Conservation (phyloP, 2,113 vertebrate species). For the Psittacula cyanocephala region DNA sequence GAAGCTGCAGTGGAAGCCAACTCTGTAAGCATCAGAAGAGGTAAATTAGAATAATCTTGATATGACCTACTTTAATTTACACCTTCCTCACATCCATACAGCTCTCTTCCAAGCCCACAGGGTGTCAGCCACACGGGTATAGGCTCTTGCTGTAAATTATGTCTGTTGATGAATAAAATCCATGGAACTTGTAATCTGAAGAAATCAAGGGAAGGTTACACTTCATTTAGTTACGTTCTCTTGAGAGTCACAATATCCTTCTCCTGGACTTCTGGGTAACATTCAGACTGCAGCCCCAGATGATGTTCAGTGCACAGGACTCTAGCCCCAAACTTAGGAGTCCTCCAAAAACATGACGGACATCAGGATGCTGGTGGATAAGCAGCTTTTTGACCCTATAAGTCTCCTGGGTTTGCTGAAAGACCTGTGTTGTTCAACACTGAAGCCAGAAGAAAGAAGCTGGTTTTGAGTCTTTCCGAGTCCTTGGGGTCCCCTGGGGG, state of each 20-base stretch:
- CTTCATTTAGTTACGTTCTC: background rate
- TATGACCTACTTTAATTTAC: conserved; percentile 21
- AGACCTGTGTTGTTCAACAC: background rate
- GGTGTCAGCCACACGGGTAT: background rate
- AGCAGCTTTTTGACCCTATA: background rate
- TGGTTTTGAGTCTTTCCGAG: background rate
- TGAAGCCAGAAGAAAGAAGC: background rate
- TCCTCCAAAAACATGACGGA: background rate
- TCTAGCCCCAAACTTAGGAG: background rate
- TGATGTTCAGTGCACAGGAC: background rate
- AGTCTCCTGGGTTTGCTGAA: background rate
- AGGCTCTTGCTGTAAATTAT: background rate
- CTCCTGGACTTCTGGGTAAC: background rate
- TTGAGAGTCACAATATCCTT: background rate
- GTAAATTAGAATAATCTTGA: conserved; percentile 1
- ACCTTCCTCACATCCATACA: background rate
- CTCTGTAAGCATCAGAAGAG: background rate
- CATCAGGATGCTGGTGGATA: fast-evolving
- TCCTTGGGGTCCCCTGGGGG: background rate
- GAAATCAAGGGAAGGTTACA: background rate
- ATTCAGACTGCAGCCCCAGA: background rate
- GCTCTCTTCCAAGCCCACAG: background rate
- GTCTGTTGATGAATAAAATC: background rate
- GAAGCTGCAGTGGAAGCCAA: background rate
- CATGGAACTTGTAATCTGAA: background rate